phyloP scores from a whole-genome alignment of 2,113 vertebrate genomes.

The Forbesichthys papilliferus region DNA sequence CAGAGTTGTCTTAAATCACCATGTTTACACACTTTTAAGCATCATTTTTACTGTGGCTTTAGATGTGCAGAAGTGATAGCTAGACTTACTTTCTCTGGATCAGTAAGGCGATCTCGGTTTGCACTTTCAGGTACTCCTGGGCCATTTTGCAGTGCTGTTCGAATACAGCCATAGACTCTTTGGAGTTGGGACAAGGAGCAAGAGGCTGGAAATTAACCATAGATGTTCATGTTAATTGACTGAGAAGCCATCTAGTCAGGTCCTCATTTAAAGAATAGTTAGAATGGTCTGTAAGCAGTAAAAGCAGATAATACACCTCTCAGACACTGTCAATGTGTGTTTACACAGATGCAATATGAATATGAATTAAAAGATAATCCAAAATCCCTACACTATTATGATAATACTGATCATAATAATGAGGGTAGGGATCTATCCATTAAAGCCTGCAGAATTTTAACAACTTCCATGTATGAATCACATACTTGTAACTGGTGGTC shows the following conservation, averaged over 20 bases:
- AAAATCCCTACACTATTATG: slow-evolving; percentile 42
- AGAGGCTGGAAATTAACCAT: slow-evolving; percentile 87
- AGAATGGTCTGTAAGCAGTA: slow-evolving; percentile 53
- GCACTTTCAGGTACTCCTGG: slow-evolving; percentile 99
- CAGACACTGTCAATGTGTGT: slow-evolving; percentile 42
- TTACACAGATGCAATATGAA: slow-evolving; percentile 58
- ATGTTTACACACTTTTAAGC: background rate
- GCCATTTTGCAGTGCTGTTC: slow-evolving; percentile 99
- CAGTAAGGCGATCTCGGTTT: slow-evolving; percentile 96
- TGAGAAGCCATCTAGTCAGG: slow-evolving; percentile 54
- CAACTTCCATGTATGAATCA: background rate
- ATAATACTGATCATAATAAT: slow-evolving; percentile 1
- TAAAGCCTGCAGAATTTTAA: background rate
- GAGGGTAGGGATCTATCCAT: background rate
- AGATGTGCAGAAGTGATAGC: background rate
- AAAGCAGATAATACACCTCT: slow-evolving; percentile 71
- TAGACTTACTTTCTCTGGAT: slow-evolving; percentile 94
- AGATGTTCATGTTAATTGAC: slow-evolving; percentile 57
- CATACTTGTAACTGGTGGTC: slow-evolving; percentile 97
- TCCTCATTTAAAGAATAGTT: slow-evolving; percentile 64
- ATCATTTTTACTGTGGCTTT: background rate
- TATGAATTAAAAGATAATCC: slow-evolving; percentile 42
- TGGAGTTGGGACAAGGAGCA: slow-evolving; percentile 98
- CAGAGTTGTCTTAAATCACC: too few species aligned
- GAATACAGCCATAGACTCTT: slow-evolving; percentile 99